Percentiles rank a stretch among this genome's conserved stretches.
phyloP scores from a whole-genome alignment of 2,888 invertebrate genomes.

The Xiphydria camelus region DNA sequence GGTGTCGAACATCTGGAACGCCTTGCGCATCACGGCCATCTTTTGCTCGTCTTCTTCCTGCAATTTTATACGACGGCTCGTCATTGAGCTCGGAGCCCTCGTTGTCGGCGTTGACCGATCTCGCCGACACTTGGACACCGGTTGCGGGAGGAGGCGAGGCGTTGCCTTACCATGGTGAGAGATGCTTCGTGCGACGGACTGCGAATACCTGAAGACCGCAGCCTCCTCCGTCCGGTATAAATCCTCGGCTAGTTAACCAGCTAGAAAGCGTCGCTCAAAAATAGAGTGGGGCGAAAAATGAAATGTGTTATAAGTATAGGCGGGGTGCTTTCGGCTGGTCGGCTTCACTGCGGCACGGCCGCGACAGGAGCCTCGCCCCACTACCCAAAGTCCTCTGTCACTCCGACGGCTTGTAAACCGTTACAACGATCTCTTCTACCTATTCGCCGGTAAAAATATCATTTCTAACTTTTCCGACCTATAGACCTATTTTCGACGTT shows the following conservation, averaged over 20 bases:
- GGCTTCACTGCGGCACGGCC: constrained; percentile 5
- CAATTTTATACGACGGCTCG: too few relatives aligned
- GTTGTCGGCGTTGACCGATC: background rate
- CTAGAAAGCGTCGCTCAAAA: constrained; percentile 54
- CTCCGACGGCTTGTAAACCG: background rate
- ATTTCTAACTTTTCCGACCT: too few relatives aligned
- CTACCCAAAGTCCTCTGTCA: constrained; percentile 13
- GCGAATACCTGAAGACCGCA: constrained; percentile 50
- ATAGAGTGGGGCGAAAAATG: constrained; percentile 55
- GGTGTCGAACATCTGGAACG: constrained; percentile 97
- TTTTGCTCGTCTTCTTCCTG: constrained; percentile 75
- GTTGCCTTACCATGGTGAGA: constrained; percentile 48
- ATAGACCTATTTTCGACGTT: too few relatives aligned
- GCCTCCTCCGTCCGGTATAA: constrained; percentile 49
- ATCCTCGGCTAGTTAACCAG: constrained; percentile 50
- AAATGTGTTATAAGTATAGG: constrained; percentile 55
- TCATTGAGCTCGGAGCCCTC: too few relatives aligned
- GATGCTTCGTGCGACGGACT: constrained; percentile 45
- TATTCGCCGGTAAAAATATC: background rate
- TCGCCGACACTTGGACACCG: too few relatives aligned
- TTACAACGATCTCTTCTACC: background rate
- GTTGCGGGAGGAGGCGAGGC: background rate
- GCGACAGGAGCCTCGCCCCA: background rate
- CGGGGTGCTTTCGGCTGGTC: constrained; percentile 12
- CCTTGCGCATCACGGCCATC: constrained; percentile 89